Evolutionary conservation across 1,140 invertebrate species (phyloP), one percentile per base, ranked within the genome.

Genomic region (Megalopta genalis): DNA sequence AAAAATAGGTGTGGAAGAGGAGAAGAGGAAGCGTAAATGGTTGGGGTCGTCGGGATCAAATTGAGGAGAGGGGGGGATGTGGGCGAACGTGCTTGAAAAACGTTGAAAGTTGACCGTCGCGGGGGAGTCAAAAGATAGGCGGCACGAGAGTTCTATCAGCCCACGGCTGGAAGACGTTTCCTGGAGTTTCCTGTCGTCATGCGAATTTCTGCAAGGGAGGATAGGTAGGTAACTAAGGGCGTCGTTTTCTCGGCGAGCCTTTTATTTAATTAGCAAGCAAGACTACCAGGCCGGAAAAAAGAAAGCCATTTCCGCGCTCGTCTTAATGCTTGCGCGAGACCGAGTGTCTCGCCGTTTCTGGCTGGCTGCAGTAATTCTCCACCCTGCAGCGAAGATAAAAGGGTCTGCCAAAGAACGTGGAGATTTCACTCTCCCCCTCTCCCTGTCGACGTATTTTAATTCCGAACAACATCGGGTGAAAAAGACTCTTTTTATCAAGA

Each of bases 231-330:
- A 42, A 37, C 63, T 14, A 25, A 57, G 62, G 59, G 39, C 64
- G 62, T 59, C 57, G 82, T 86, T 73, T 68, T 79, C 64, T 52
- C 52, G n/a, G 68, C 69, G 64, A 71, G 54, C 71, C 59, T 71
- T 82, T 84, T 84, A 86, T 86, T 87, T 85, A 86, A 87, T 87
- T 87, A 87, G 65, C 80, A 77, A 75, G 62, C 63, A 52, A 60
- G 66, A 69, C 59, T 39, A 66, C 59, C 39, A 71, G 60, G 16
- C 32, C 39, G 27, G 39, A 68, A 60, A 86, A 57, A 80, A 78
- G 81, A 81, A 83, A 86, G 77, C 65, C 70, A 76, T 86, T 77
- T 70, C 77, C 83, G 27, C 73, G 75, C 72, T n/a, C 25, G 72
- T n/a, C 82, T 84, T 81, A 77, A 81, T 60, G 65, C 39, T 68